These are phyloP conservation scores for Stegostoma tigrinum DNA, from an alignment of 2,113 vertebrate species.

Conservation along the genomic window DNA sequence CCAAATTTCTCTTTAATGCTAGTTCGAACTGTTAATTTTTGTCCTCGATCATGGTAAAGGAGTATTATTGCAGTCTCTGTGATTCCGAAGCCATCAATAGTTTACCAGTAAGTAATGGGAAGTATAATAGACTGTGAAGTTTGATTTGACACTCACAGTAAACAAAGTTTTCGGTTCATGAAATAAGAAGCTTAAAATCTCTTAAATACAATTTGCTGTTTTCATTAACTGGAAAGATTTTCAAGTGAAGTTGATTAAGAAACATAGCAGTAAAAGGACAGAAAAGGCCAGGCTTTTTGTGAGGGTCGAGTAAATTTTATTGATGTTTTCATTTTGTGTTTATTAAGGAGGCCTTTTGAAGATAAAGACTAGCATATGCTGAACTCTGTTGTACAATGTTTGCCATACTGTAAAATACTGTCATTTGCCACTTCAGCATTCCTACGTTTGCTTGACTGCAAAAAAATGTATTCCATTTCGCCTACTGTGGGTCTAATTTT, in stretches of 20 bases:
- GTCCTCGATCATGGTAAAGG: neutral
- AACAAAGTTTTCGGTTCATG: neutral
- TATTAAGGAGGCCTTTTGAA: neutral
- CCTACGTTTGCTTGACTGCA: too few species aligned
- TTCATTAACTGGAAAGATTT: neutral
- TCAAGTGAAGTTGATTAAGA: constrained; percentile 4
- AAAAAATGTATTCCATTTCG: too few species aligned
- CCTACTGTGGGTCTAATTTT: too few species aligned
- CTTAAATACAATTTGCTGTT: neutral
- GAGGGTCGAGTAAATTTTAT: neutral
- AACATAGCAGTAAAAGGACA: neutral
- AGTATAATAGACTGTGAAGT: neutral
- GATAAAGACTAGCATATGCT: neutral
- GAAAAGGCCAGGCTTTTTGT: neutral
- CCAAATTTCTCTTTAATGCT: neutral
- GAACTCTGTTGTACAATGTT: neutral
- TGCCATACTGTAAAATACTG: too few species aligned
- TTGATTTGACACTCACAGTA: neutral
- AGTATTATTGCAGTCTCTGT: neutral
- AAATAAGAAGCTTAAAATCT: neutral
- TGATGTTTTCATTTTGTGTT: constrained; percentile 11
- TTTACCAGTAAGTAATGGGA: neutral
- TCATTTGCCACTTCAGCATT: too few species aligned
- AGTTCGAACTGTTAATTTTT: neutral
- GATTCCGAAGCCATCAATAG: neutral